A percentile compares a stretch with the other conserved stretches of the same genome.
phyloP scores from a whole-genome alignment of 2,113 vertebrate species.

The Solenodon paradoxus region DNA sequence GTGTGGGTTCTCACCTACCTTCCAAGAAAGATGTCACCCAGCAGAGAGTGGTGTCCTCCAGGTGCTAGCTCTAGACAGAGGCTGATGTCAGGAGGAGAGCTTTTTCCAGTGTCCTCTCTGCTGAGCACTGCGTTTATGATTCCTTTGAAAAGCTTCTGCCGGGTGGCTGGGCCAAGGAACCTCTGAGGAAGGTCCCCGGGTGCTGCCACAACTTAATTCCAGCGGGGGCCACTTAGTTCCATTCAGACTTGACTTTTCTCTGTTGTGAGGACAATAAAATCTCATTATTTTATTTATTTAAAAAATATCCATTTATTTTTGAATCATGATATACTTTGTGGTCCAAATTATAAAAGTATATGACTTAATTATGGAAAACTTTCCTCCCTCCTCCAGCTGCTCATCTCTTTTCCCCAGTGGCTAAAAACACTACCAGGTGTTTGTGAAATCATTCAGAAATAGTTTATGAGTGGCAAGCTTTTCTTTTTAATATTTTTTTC shows the following conservation, averaged over 20 bases:
- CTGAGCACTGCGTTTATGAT: background rate
- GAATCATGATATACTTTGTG: too few relatives aligned
- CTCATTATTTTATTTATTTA: constrained; percentile 10
- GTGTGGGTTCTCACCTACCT: background rate
- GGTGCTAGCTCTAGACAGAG: background rate
- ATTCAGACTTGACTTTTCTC: background rate
- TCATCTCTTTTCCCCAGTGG: background rate
- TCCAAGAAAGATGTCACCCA: background rate
- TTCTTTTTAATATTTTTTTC: too few relatives aligned
- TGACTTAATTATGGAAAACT: background rate
- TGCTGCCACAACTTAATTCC: background rate
- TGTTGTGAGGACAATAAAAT: background rate
- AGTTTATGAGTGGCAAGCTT: background rate
- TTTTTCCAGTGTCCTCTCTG: background rate
- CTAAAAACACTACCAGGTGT: background rate
- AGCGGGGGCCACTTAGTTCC: too few relatives aligned
- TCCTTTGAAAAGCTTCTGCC: background rate
- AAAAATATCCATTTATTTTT: too few relatives aligned
- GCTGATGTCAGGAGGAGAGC: background rate
- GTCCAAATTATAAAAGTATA: background rate
- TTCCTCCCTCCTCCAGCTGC: background rate
- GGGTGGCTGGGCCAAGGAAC: background rate
- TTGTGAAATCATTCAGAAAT: background rate
- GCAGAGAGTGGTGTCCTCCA: background rate
- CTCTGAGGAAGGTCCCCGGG: background rate